A percentile compares a stretch with the other conserved stretches of the same genome.
These are phyloP conservation scores for Falco naumanni DNA, from an alignment of 2,797 vertebrate genomes.

Conservation along the genomic window DNA sequence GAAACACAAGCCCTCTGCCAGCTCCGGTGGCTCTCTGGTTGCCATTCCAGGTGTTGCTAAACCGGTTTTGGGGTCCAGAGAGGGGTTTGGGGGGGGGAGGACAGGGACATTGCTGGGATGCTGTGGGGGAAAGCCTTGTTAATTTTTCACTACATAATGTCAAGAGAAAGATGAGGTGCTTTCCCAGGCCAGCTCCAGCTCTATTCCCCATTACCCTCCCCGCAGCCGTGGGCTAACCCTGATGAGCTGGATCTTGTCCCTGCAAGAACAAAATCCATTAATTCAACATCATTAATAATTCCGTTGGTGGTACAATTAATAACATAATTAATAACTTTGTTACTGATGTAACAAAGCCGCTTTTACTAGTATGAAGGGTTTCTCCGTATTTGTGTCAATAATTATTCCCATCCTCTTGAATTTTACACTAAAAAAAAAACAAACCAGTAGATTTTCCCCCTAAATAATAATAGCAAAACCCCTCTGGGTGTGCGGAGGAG, in stretches of 20 bases:
- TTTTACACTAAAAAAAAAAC: neutral
- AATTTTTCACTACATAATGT: neutral
- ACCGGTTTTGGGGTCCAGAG: neutral
- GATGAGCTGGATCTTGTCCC: rapidly evolving
- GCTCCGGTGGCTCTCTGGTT: rapidly evolving
- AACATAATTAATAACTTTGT: neutral
- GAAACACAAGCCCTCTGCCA: rapidly evolving
- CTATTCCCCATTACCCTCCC: neutral
- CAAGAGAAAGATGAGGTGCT: neutral
- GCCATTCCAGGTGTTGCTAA: neutral
- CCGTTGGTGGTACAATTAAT: neutral
- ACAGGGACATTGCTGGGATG: neutral
- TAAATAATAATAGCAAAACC: neutral
- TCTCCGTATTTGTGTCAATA: neutral
- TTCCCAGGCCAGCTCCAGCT: neutral
- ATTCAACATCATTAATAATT: neutral
- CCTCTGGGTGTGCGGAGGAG: neutral
- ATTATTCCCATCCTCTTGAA: neutral
- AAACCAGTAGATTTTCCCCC: neutral
- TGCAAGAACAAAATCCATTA: neutral
- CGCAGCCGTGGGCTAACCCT: rapidly evolving
- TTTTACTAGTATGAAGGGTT: neutral
- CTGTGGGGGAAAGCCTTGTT: neutral
- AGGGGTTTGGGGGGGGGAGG: neutral
- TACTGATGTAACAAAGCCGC: neutral